Percentiles rank a stretch among this genome's conserved stretches.
Conservation (phyloP, 2,113 vertebrate genomes). For the Pseudorasbora parva region DNA sequence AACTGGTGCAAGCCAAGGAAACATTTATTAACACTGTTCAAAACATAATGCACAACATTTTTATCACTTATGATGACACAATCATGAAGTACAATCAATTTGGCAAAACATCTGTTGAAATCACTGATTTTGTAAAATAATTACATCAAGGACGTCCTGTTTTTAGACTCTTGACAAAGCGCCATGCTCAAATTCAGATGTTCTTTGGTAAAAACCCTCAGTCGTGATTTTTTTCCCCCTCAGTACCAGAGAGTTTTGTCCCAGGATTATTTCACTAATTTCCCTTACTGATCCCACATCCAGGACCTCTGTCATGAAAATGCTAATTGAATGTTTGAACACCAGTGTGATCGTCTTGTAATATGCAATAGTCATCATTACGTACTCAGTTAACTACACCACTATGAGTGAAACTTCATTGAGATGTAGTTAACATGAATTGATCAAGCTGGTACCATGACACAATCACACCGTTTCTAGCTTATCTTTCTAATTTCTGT, state of each 20-base stretch:
- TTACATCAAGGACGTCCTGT: constrained; percentile 20
- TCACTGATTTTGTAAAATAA: constrained; percentile 42
- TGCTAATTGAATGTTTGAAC: constrained; percentile 24
- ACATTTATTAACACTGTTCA: constrained; percentile 68
- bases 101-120: constrained; percentile 53
- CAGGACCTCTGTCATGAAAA: constrained; percentile 34
- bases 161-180: constrained; percentile 50
- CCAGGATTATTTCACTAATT: constrained; percentile 72
- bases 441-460: constrained; percentile 64
- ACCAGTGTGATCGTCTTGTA: constrained; percentile 9
- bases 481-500: constrained; percentile 47
- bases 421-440: constrained; percentile 69
- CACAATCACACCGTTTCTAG: constrained; percentile 45
- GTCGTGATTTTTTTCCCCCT: constrained; percentile 66
- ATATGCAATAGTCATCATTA: background rate
- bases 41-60: constrained; percentile 52
- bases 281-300: constrained; percentile 45
- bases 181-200: constrained; percentile 44
- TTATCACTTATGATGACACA: constrained; percentile 54
- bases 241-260: constrained; percentile 72
- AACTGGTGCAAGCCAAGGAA: constrained; percentile 43
- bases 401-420: constrained; percentile 22
- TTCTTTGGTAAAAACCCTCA: constrained; percentile 67
- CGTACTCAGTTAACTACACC: constrained; percentile 9
- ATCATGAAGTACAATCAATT: constrained; percentile 51